A percentile compares a stretch with the other conserved stretches of the same genome.
Evolutionary conservation across 2,113 vertebrate genomes (phyloP).

Genomic region (Aegypius monachus): DNA sequence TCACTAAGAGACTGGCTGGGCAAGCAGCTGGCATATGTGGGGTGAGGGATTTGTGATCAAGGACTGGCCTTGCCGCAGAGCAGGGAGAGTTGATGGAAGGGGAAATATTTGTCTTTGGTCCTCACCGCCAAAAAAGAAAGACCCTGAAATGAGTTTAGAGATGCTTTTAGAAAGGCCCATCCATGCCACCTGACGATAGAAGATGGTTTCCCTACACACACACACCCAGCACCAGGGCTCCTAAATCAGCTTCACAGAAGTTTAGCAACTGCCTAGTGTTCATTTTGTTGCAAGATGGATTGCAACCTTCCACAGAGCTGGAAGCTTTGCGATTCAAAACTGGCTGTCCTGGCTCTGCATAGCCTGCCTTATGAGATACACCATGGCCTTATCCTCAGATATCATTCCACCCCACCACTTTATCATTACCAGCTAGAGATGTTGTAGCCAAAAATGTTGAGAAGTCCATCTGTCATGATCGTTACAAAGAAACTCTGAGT

Average conservation of each 20-base stretch:
- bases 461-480: neutral
- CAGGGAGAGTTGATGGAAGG: neutral
- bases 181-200: neutral
- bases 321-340: neutral
- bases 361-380: neutral
- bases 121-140: too few relatives aligned
- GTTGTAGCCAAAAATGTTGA: neutral
- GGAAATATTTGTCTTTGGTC: neutral
- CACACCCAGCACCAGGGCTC: neutral
- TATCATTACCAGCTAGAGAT: neutral
- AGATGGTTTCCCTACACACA: neutral
- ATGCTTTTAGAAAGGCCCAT: neutral
- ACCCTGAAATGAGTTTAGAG: neutral
- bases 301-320: neutral
- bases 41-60: neutral
- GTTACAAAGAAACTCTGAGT: too few relatives aligned
- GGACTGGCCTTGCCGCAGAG: neutral
- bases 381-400: neutral
- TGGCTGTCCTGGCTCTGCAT: neutral
- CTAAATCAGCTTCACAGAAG: neutral
- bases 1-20: neutral
- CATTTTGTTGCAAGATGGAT: neutral
- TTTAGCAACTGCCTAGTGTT: neutral
- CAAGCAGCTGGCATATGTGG: neutral
- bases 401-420: neutral